Evolutionary conservation across 1,140 invertebrate species (phyloP).

Genomic region (Drosophila ironensis): DNA sequence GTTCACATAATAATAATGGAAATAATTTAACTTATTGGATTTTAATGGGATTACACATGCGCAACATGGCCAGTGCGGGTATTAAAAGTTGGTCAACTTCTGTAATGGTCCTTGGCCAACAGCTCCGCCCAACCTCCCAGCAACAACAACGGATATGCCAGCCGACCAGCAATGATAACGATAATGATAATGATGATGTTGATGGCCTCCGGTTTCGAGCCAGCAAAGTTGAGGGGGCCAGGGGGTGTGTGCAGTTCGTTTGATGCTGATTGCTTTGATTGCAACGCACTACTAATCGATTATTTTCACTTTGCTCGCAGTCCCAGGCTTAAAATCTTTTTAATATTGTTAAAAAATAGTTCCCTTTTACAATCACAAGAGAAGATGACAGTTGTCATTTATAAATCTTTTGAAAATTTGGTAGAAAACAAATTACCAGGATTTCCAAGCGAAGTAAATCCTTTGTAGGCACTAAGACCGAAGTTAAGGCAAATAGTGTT

Average conservation of each 20-base stretch:
- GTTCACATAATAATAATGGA: conserved; percentile 80
- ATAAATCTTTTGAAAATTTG: too few species aligned
- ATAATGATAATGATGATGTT: conserved; percentile 46
- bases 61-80: conserved; percentile 64
- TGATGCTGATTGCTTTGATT: conserved; percentile 53
- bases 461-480: too few species aligned
- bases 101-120: conserved; percentile 47
- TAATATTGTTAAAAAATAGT: too few species aligned
- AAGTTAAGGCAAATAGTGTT: too few species aligned
- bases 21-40: conserved; percentile 81
- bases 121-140: neutral
- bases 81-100: conserved; percentile 76
- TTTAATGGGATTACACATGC: conserved; percentile 81
- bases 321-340: neutral
- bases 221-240: neutral
- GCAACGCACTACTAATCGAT: conserved; percentile 14
- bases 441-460: too few species aligned
- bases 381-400: too few species aligned
- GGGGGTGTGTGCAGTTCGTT: conserved; percentile 8
- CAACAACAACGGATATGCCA: conserved; percentile 16
- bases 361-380: too few species aligned
- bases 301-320: neutral
- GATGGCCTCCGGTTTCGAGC: conserved; percentile 29
- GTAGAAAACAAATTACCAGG: too few species aligned
- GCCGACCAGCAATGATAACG: conserved; percentile 30